Evolutionary conservation across 1,140 invertebrate species (phyloP), one percentile per base, ranked within the genome.

Genomic region (Lanistes nyassanus): DNA sequence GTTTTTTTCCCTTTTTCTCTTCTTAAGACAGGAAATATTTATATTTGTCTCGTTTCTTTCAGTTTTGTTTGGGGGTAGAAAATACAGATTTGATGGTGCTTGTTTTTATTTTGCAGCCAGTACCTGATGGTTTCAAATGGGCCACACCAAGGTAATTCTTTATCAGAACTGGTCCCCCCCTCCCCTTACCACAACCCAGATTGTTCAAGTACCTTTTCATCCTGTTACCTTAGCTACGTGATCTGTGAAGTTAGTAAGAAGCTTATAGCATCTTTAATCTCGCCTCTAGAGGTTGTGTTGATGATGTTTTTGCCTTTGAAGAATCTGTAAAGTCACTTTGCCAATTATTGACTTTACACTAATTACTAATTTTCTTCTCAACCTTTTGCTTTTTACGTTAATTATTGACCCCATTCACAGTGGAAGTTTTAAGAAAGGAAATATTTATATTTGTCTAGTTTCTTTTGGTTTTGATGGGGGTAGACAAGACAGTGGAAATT

Each of bases 111-210:
- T 81, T 81, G 65, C 82, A 88, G 86, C 86, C 86, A 60, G 79
- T 81, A 9, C 82, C 84, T 78, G 83, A 88, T 81, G 88, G 88
- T 16, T 89, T 89, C 75, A 82, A 83, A 69, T 89, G 88, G 86
- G 80, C 84, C 21, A 76, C 80, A 55, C 88, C 88, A 56, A 88
- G 82, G 83, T 84, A 80, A 55, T 58, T 13, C 56, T 60, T 6
- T 42, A 13, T n/a, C 19, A 39, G 11, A 42, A 64, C 62, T 34
- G 34, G 13, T 37, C 7, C n/a, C n/a, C n/a, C n/a, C n/a, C n/a
- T n/a, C n/a, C n/a, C n/a, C n/a, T n/a, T n/a, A n/a, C n/a, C n/a
- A n/a, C 13, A 55, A n/a, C 42, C 16, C 26, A 4, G 47, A 56
- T 21, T 66, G 39, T 58, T 37, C 31, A 21, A 67, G 21, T 55